Evolutionary conservation across 2,113 vertebrate genomes (phyloP).

Genomic region (Alexandromys fortis): DNA sequence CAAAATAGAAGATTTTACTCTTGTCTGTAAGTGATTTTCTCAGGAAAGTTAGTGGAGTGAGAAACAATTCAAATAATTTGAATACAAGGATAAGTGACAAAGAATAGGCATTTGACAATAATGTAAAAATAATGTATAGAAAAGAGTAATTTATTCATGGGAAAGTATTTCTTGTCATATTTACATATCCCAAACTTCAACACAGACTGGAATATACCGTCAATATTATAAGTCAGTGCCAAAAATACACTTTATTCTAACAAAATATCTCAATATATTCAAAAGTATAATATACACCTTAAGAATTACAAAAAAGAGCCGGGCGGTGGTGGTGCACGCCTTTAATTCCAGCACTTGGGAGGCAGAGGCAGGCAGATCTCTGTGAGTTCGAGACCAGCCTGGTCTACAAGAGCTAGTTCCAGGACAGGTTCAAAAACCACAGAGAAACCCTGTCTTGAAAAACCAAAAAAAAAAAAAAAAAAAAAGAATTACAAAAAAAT

Average conservation of each 20-base stretch:
- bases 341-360: no score
- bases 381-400: no score
- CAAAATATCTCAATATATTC: not conserved
- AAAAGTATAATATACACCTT: not conserved
- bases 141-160: not conserved
- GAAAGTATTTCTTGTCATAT: not conserved
- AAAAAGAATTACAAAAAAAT: not conserved
- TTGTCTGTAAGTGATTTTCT: not conserved
- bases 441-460: no score
- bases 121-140: not conserved
- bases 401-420: no score
- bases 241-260: not conserved
- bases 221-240: not conserved
- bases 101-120: not conserved
- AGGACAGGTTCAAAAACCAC: no score
- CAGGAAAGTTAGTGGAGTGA: not conserved
- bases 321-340: no score
- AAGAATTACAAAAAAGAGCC: not conserved
- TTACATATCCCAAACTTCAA: not conserved
- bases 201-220: not conserved
- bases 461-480: no score
- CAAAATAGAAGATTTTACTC: not conserved
- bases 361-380: no score
- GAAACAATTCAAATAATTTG: slow-evolving; percentile 6
- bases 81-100: not conserved